Evolutionary conservation across 2,113 vertebrate species (phyloP).

Genomic region (Potamarius usumacintae): DNA sequence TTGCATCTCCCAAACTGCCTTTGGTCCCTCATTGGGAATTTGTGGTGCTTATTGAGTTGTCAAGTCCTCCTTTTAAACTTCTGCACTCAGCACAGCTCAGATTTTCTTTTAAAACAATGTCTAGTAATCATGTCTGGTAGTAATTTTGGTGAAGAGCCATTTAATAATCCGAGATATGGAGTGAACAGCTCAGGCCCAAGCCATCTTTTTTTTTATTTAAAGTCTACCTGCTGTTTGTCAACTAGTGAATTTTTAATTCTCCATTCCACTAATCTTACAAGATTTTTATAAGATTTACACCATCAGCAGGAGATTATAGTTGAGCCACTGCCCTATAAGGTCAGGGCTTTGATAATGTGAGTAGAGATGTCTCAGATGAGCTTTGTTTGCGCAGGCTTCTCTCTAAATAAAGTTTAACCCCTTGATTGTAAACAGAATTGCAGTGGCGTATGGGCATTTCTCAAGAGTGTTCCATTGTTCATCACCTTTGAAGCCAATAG

Average conservation of each 20-base stretch:
- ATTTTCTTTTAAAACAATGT: background rate
- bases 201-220: background rate
- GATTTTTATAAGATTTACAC: too few relatives aligned
- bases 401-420: background rate
- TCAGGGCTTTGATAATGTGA: background rate
- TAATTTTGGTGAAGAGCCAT: background rate
- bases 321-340: background rate
- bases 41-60: constrained; percentile 2
- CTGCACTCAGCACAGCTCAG: too few relatives aligned
- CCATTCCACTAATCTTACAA: background rate
- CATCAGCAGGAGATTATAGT: background rate
- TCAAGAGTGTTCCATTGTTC: background rate
- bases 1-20: background rate
- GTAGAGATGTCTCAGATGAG: background rate
- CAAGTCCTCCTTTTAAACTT: background rate
- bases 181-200: background rate
- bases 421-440: constrained; percentile 8
- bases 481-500: background rate
- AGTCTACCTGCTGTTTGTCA: background rate
- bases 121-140: background rate
- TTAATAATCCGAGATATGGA: background rate
- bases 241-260: background rate
- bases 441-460: background rate
- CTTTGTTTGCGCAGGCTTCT: background rate
- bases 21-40: background rate